phyloP scores from a whole-genome alignment of 2,113 vertebrate species.

The Eonycteris spelaea region DNA sequence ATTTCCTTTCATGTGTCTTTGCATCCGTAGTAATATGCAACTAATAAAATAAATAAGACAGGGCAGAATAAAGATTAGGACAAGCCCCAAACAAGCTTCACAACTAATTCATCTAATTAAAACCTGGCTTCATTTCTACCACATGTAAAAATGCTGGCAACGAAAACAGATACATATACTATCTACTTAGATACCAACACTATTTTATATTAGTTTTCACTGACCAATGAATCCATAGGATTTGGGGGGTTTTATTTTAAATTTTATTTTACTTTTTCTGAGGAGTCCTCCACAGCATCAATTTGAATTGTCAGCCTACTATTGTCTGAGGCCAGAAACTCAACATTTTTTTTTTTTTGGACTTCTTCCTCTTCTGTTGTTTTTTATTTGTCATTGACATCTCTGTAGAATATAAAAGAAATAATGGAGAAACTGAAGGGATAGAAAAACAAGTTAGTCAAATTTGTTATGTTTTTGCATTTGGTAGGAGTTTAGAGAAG shows the following conservation, averaged over 20 bases:
- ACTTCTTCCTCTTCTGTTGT: background rate
- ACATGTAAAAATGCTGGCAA: background rate
- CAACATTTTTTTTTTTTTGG: background rate
- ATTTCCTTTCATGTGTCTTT: slow-evolving; percentile 38
- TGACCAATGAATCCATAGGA: background rate
- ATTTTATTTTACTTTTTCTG: slow-evolving; percentile 1
- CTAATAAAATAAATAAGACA: slow-evolving; percentile 59
- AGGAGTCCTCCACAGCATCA: background rate
- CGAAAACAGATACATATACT: background rate
- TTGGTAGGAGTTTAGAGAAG: background rate
- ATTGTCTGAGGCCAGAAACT: background rate
- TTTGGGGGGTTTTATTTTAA: background rate
- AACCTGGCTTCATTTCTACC: slow-evolving; percentile 22
- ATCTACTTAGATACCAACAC: background rate
- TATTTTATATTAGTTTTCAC: background rate
- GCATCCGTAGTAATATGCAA: background rate
- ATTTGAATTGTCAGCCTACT: background rate
- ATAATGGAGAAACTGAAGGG: background rate
- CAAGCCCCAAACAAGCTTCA: background rate
- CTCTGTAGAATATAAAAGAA: background rate
- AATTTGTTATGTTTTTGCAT: background rate
- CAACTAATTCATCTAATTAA: slow-evolving; percentile 23
- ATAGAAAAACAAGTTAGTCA: background rate
- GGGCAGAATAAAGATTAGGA: slow-evolving; percentile 10
- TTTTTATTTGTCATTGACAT: background rate